Evolutionary conservation across 2,797 vertebrate species (phyloP).

Genomic region (Sebastes diaconus): DNA sequence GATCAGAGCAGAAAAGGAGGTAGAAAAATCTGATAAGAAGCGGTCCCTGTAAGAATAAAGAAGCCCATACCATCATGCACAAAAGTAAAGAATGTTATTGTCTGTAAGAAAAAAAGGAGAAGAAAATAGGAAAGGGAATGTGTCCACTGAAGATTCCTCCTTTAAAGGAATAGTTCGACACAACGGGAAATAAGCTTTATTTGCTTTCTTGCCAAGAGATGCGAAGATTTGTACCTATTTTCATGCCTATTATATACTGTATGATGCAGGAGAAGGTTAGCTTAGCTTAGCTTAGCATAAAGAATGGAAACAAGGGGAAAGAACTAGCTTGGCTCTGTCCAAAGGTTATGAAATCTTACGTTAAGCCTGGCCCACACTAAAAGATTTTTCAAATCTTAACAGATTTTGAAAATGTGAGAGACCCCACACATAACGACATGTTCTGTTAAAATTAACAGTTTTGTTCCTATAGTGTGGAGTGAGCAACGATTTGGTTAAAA

Average conservation of each 20-base stretch:
- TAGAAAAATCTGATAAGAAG: not conserved
- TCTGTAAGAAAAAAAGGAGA: constrained; percentile 2
- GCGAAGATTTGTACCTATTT: not conserved
- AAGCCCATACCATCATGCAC: constrained; percentile 27
- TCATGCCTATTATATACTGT: not conserved
- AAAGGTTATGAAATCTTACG: not conserved
- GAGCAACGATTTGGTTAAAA: too few species aligned
- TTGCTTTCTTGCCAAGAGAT: not conserved
- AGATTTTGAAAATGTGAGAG: too few species aligned
- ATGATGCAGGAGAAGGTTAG: not conserved
- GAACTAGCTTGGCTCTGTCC: not conserved
- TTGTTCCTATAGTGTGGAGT: too few species aligned
- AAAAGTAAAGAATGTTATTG: not conserved
- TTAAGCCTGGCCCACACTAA: too few species aligned
- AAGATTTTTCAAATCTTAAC: too few species aligned
- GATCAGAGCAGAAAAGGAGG: constrained; percentile 18
- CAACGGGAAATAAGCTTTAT: not conserved
- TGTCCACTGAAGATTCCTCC: not conserved
- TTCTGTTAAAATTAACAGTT: too few species aligned
- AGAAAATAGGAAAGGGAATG: not conserved
- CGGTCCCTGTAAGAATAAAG: constrained; percentile 8
- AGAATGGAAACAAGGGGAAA: not conserved
- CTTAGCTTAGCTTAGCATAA: not conserved
- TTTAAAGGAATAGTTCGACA: not conserved
- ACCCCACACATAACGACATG: too few species aligned